Evolutionary conservation across 2,797 vertebrate genomes (phyloP).

Genomic region (Ambastaia sidthimunki): DNA sequence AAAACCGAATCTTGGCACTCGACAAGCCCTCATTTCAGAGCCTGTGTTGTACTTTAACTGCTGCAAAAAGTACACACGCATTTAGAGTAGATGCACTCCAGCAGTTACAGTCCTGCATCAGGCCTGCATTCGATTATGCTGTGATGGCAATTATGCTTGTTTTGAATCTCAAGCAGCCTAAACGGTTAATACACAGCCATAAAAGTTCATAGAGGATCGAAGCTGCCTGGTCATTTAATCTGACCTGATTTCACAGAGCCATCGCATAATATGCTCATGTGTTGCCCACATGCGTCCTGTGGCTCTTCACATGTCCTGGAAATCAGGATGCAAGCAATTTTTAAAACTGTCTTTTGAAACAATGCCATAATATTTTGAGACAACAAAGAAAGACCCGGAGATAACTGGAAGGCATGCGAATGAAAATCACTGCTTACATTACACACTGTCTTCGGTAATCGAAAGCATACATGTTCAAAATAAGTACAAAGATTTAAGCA

Average conservation of each 20-base stretch:
- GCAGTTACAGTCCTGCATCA: conserved; percentile 16
- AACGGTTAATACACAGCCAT: conserved; percentile 60
- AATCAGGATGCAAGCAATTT: conserved; percentile 51
- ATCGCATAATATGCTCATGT: conserved; percentile 33
- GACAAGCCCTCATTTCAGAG: too few species aligned
- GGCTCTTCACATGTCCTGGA: conserved; percentile 54
- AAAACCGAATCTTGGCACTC: too few species aligned
- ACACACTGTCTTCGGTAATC: conserved; percentile 53
- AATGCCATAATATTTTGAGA: conserved; percentile 54
- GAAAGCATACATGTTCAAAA: conserved; percentile 48
- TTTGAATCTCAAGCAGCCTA: conserved; percentile 68
- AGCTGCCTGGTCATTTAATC: conserved; percentile 66
- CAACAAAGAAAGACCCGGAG: conserved; percentile 48
- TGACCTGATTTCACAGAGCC: conserved; percentile 43
- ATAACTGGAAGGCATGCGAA: conserved; percentile 41
- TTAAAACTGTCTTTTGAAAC: conserved; percentile 47
- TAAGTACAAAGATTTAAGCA: neutral
- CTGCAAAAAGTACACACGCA: neutral
- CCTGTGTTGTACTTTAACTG: neutral
- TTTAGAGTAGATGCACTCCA: neutral
- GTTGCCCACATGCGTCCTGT: conserved; percentile 57
- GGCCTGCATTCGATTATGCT: conserved; percentile 73
- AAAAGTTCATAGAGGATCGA: conserved; percentile 57
- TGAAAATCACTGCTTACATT: conserved; percentile 57
- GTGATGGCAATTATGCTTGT: conserved; percentile 70